Conservation (phyloP, 1,140 invertebrate species). For the Sarcophaga peregrina region DNA sequence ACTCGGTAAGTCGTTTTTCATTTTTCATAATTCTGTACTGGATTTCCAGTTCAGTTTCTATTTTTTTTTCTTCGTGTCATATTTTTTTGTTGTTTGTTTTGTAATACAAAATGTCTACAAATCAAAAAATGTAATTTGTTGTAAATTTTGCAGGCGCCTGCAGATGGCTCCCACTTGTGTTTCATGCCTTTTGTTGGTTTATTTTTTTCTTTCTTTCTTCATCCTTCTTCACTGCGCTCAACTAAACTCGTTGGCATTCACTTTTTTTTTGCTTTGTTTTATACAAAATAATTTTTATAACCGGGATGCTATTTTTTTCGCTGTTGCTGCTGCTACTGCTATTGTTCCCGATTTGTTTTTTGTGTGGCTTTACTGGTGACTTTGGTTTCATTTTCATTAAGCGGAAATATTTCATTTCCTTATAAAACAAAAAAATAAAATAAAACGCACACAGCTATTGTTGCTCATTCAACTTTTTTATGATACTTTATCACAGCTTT, state of each 20-base stretch:
- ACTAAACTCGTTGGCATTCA: conserved; percentile 2
- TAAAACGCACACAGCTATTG: no score
- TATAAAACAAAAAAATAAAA: not conserved
- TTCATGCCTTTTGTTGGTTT: not conserved
- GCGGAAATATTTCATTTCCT: conserved; percentile 22
- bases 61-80: not conserved
- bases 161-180: conserved; percentile 22
- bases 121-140: conserved; percentile 27
- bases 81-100: not conserved
- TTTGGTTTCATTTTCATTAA: conserved; percentile 24
- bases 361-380: not conserved
- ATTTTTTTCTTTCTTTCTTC: no score
- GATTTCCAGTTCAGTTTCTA: not conserved
- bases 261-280: not conserved
- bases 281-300: not conserved
- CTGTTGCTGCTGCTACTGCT: no score
- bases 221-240: no score
- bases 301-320: not conserved
- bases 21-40: no score
- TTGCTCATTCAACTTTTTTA: no score
- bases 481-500: no score
- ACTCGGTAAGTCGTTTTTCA: no score
- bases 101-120: not conserved
- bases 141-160: conserved; percentile 23
- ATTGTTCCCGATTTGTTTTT: not conserved